Evolutionary conservation across 2,113 vertebrate species (phyloP).

Genomic region (Dromas ardeola): DNA sequence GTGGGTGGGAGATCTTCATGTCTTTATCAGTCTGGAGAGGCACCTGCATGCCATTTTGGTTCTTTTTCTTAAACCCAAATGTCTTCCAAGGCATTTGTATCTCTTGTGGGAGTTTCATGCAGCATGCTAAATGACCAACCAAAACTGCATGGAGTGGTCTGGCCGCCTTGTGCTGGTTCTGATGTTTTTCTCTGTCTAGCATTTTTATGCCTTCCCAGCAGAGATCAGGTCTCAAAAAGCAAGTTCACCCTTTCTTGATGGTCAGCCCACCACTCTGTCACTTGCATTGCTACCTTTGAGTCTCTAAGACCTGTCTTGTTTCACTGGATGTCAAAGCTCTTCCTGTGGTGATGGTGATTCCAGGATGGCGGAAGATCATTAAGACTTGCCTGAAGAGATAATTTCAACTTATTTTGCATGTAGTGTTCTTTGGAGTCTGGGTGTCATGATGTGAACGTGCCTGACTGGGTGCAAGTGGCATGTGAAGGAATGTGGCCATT

Average conservation of each 20-base stretch:
- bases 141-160: conserved; percentile 15
- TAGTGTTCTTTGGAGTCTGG: not conserved
- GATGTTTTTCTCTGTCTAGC: not conserved
- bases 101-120: not conserved
- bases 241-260: not conserved
- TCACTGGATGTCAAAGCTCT: not conserved
- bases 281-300: not conserved
- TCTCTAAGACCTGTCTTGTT: not conserved
- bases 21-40: not conserved
- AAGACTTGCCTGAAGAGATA: not conserved
- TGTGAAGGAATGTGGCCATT: conserved; percentile 20
- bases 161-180: not conserved
- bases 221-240: not conserved
- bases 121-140: conserved; percentile 21
- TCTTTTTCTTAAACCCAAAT: not conserved
- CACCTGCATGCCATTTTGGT: conserved; percentile 49
- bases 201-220: not conserved
- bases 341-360: not conserved
- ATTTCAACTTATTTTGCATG: conserved; percentile 57
- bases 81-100: not conserved
- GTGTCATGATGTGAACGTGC: not conserved
- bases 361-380: not conserved
- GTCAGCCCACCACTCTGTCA: not conserved
- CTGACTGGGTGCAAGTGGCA: conserved; percentile 37
- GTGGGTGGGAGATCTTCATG: not conserved